phyloP scores from a whole-genome alignment of 2,888 invertebrate species.

The Isoperla grammatica region DNA sequence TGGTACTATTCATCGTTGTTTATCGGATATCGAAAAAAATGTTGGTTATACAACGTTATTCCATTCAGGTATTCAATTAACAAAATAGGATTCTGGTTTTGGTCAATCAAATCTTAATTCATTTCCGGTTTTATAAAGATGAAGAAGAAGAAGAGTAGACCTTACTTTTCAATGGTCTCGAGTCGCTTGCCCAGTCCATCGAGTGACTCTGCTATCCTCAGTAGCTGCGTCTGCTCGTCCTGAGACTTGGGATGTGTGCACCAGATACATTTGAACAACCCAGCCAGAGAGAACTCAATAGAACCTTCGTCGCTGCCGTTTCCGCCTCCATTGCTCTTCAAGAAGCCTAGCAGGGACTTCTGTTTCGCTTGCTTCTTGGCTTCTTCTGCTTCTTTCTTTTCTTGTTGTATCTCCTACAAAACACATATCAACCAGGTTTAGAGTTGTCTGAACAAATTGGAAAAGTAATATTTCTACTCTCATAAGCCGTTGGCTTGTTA shows the following conservation, averaged over 20 bases:
- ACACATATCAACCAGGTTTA: too few relatives aligned
- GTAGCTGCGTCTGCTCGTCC: slow-evolving; percentile 45
- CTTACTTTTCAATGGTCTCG: slow-evolving; percentile 44
- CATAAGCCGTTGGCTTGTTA: too few relatives aligned
- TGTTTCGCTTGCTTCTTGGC: slow-evolving; percentile 41
- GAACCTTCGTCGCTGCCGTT: slow-evolving; percentile 45
- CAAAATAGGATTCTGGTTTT: too few relatives aligned
- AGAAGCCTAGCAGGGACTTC: slow-evolving; percentile 40
- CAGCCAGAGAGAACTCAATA: slow-evolving; percentile 49
- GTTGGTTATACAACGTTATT: too few relatives aligned
- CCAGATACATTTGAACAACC: slow-evolving; percentile 51
- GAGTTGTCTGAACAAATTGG: too few relatives aligned
- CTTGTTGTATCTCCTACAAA: slow-evolving; percentile 38
- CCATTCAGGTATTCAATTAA: too few relatives aligned
- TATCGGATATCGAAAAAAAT: too few relatives aligned
- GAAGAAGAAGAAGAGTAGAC: too few relatives aligned
- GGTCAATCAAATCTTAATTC: too few relatives aligned
- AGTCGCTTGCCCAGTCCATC: slow-evolving; percentile 44
- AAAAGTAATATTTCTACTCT: too few relatives aligned
- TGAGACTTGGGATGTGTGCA: slow-evolving; percentile 47
- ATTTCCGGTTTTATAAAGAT: too few relatives aligned
- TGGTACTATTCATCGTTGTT: too few relatives aligned
- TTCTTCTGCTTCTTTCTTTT: slow-evolving; percentile 38
- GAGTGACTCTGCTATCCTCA: slow-evolving; percentile 43
- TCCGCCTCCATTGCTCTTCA: slow-evolving; percentile 32